These are phyloP conservation scores for Oscheius sp. DNA, from an alignment of 2,888 invertebrate species.

Conservation along the genomic window DNA sequence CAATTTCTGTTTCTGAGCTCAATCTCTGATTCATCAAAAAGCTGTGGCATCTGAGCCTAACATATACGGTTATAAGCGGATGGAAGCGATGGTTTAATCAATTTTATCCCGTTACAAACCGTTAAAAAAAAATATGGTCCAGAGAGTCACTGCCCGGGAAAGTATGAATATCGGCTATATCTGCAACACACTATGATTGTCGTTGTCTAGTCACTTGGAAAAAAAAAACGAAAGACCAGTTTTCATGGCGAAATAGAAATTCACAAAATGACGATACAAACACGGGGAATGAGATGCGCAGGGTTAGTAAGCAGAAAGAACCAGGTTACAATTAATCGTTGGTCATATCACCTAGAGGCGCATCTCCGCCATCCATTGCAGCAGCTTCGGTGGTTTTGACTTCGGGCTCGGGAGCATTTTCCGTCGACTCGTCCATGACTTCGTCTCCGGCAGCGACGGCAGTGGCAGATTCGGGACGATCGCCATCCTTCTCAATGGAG, in stretches of 20 bases:
- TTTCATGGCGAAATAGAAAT: background rate
- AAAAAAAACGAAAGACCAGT: constrained; percentile 8
- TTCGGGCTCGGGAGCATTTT: constrained; percentile 16
- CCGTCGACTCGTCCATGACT: constrained; percentile 19
- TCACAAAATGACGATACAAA: constrained; percentile 8
- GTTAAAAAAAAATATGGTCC: constrained; percentile 62
- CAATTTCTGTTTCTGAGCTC: too few relatives aligned
- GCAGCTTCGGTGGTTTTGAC: background rate
- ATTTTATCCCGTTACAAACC: constrained; percentile 54
- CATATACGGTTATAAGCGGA: too few relatives aligned
- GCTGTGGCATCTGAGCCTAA: too few relatives aligned
- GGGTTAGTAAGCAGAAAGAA: background rate
- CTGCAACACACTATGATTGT: constrained; percentile 65
- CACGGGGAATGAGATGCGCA: background rate
- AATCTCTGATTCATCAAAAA: too few relatives aligned
- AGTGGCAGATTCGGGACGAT: background rate
- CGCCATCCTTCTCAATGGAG: constrained; percentile 10
- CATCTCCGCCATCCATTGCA: constrained; percentile 9
- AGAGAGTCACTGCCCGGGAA: constrained; percentile 58
- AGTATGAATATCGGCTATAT: constrained; percentile 68
- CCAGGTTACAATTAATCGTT: constrained; percentile 19
- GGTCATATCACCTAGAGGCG: constrained; percentile 23
- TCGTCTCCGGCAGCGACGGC: background rate
- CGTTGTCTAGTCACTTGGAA: constrained; percentile 44
- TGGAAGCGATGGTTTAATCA: too few relatives aligned